phyloP scores from a whole-genome alignment of 2,113 vertebrate genomes.

The Sebastes schlegelii region DNA sequence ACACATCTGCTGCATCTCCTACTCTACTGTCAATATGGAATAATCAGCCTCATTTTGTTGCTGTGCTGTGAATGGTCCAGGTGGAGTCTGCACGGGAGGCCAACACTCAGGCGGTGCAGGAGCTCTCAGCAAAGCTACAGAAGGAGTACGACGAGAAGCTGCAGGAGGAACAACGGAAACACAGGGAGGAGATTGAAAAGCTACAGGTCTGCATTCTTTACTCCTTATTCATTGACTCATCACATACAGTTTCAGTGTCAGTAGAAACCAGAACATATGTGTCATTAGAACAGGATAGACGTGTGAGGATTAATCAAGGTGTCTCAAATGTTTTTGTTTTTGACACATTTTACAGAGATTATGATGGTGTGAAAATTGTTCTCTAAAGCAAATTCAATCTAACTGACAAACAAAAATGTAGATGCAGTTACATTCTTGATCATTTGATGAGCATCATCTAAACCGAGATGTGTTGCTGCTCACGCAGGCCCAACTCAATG shows the following conservation, averaged over 20 bases:
- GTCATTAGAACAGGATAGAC: neutral
- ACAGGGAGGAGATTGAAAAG: slow-evolving; percentile 90
- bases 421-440: neutral
- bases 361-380: neutral
- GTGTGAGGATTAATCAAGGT: neutral
- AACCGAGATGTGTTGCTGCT: slow-evolving; percentile 10
- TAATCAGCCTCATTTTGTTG: slow-evolving; percentile 43
- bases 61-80: slow-evolving; percentile 75
- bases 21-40: slow-evolving; percentile 1
- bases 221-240: slow-evolving; percentile 19
- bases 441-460: neutral
- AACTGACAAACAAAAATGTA: neutral
- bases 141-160: slow-evolving; percentile 89
- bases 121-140: slow-evolving; percentile 90
- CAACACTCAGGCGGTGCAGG: slow-evolving; percentile 88
- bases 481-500: slow-evolving; percentile 89
- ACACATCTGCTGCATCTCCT: slow-evolving; percentile 21
- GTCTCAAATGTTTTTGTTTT: neutral
- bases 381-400: neutral
- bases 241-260: slow-evolving; percentile 16
- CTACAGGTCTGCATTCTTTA: slow-evolving; percentile 84
- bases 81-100: slow-evolving; percentile 90
- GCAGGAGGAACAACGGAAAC: slow-evolving; percentile 86
- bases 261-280: neutral
- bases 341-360: slow-evolving; percentile 13